Percentiles rank a stretch among this genome's conserved stretches.
phyloP scores from a whole-genome alignment of 2,888 invertebrate species.

The Seira ritae region DNA sequence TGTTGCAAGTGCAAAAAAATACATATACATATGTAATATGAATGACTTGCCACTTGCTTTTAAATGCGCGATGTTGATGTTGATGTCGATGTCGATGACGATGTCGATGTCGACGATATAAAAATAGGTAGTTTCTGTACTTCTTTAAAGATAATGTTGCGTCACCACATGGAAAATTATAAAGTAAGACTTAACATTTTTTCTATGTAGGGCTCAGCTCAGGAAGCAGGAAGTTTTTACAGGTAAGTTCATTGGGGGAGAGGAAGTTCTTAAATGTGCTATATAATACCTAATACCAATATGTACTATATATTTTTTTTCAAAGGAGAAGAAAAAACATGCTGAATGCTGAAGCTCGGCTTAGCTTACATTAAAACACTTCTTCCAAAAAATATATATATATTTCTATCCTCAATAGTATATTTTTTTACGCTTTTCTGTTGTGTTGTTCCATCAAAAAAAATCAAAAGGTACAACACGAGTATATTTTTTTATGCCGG shows the following conservation, averaged over 20 bases:
- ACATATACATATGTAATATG: neutral
- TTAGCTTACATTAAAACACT: neutral
- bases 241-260: conserved; percentile 25
- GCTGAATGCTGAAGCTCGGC: neutral
- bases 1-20: conserved; percentile 10
- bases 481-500: conserved; percentile 32
- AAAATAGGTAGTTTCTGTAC: neutral
- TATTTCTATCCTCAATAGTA: neutral
- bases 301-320: conserved; percentile 12
- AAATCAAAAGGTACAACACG: neutral
- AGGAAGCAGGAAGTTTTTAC: conserved; percentile 62
- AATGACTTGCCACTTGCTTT: neutral
- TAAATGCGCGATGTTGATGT: neutral
- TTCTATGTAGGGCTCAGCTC: conserved; percentile 61
- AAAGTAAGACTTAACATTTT: conserved; percentile 20
- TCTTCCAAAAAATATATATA: neutral
- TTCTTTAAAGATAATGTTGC: neutral
- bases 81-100: neutral
- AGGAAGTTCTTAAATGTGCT: conserved; percentile 33
- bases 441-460: neutral
- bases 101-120: neutral
- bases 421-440: conserved; percentile 13
- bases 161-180: conserved; percentile 18
- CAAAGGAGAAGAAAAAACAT: neutral
- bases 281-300: neutral